Evolutionary conservation across 2,797 vertebrate species (phyloP), one percentile per base, ranked within the genome.

Genomic region (Echeneis naucrates): DNA sequence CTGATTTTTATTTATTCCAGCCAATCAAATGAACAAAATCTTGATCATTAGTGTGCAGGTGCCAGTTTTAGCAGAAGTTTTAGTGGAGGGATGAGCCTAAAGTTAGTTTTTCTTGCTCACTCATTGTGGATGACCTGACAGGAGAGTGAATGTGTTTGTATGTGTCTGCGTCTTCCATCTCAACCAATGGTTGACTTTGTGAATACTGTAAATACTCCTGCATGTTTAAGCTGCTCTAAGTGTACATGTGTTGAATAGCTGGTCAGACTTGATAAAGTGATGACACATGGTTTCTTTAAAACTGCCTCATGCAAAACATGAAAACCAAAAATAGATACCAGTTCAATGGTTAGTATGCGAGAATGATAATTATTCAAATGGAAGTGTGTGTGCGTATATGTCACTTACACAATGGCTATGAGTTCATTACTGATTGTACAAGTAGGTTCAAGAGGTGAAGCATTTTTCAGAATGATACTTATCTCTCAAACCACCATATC

Each of bases 201-300:
- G 72, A 78, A 64, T 78, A 53, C 65, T 63, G 40, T 56, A 78
- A 87, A 81, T 81, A 63, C 37, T 48, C 68, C 45, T 11, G 62
- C n/a, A 27, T 8, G 32, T 52, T 47, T 50, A 58, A 86, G 77
- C 66, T 56, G 79, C 87, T 68, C 73, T 21, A 50, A 73, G 64
- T 68, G 78, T 74, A 80, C 73, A 56, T 35, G 37, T 19, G 69
- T 75, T 61, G 63, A 81, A 44, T 55, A 77, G 75, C 86, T 71
- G 44, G 84, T 90, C 72, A 75, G 63, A 90, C 85, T 88, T 85
- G 88, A 90, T 82, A 50, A 79, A 47, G 38, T 26, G 57, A 77
- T 78, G 75, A 82, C 56, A 78, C 26, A 4, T 4, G 4, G 17
- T 6, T 71, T 54, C 27, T 79, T 71, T 13, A 21, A 24, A 54